A percentile compares a stretch with the other conserved stretches of the same genome.
Conservation (phyloP, 2,888 invertebrate species). For the Drosophila siamana region DNA sequence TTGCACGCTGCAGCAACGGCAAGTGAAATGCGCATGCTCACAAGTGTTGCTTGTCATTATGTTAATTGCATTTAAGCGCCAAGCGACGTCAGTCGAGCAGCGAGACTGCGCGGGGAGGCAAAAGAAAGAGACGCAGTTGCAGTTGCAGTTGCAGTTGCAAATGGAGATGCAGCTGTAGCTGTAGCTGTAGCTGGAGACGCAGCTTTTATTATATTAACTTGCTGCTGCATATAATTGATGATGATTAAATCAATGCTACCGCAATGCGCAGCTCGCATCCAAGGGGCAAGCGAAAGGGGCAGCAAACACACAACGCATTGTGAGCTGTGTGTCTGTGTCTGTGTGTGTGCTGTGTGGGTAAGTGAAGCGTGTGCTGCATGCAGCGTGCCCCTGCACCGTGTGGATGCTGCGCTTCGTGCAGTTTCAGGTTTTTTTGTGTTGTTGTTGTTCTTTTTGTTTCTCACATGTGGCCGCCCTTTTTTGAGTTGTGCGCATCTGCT, state of each 20-base stretch:
- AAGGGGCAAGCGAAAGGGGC: no score
- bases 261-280: conserved; percentile 74
- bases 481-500: conserved; percentile 48
- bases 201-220: conserved; percentile 83
- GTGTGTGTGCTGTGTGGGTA: conserved; percentile 5
- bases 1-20: conserved; percentile 2
- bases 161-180: not conserved
- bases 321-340: conserved; percentile 25
- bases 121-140: no score
- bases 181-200: conserved; percentile 19
- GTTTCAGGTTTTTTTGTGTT: conserved; percentile 24
- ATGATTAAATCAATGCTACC: conserved; percentile 85
- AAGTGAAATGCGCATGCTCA: conserved; percentile 81
- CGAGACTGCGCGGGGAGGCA: no score
- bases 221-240: conserved; percentile 84
- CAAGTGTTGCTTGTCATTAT: conserved; percentile 82
- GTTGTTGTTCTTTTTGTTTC: not conserved
- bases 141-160: not conserved
- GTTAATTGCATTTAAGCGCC: conserved; percentile 83
- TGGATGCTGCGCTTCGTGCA: conserved; percentile 62
- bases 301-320: no score
- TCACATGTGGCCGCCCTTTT: conserved; percentile 42
- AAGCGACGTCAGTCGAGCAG: conserved; percentile 44
- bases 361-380: conserved; percentile 49
- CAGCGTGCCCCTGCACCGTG: conserved; percentile 7